These are phyloP conservation scores for Holcopasites calliopsidis DNA, from an alignment of 1,140 invertebrate species.

Conservation along the genomic window DNA sequence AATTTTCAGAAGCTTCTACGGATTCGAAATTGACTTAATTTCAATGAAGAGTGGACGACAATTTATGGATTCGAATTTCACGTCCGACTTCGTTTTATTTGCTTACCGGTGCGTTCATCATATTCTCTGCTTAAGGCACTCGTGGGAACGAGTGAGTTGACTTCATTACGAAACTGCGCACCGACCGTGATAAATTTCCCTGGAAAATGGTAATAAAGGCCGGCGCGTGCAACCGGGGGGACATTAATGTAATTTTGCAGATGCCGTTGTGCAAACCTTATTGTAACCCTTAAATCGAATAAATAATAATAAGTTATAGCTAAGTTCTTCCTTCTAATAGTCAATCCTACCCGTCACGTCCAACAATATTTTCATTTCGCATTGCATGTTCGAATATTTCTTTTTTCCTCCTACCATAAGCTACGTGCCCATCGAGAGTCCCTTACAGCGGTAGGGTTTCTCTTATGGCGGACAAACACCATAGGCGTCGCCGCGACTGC, in stretches of 20 bases:
- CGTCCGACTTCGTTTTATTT: neutral
- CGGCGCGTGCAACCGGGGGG: neutral
- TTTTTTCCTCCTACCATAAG: too few relatives aligned
- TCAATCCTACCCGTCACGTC: too few relatives aligned
- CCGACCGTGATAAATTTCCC: neutral
- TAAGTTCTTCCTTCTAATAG: too few relatives aligned
- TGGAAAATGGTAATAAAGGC: neutral
- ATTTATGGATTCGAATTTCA: neutral
- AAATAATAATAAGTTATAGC: too few relatives aligned
- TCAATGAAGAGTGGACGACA: neutral
- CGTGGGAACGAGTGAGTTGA: neutral
- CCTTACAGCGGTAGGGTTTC: too few relatives aligned
- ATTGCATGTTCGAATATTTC: neutral
- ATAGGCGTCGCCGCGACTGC: constrained; percentile 34
- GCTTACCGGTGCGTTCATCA: too few relatives aligned
- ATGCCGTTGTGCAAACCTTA: neutral
- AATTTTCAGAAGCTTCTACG: too few relatives aligned
- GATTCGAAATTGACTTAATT: neutral
- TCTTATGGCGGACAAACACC: constrained; percentile 36
- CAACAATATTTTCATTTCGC: too few relatives aligned
- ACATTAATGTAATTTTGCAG: neutral
- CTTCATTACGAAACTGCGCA: neutral
- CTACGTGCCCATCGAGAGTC: too few relatives aligned
- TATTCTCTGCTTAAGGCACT: neutral
- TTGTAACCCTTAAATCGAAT: too few relatives aligned